These are phyloP conservation scores for Rattus norvegicus DNA, from an alignment of 2,113 vertebrate species.

Conservation along the genomic window GRCr8 NC_086022.1:134076501-134077000, in stretches of 20 bases:
- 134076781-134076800: neutral
- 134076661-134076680: neutral
- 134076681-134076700: neutral
- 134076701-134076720: neutral
- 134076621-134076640: constrained; percentile 5
- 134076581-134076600: neutral
- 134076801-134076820: too few species aligned
- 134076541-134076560: neutral
- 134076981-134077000: neutral
- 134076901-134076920: neutral
- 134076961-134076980: too few species aligned
- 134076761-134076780: neutral
- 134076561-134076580: neutral
- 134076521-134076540: neutral
- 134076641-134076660: neutral
- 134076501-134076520: neutral
- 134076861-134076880: neutral
- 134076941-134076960: neutral
- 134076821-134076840: neutral
- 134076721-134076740: neutral
- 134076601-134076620: neutral
- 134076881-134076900: neutral
- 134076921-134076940: neutral
- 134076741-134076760: neutral
- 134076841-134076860: neutral